phyloP scores from a whole-genome alignment of 2,888 invertebrate genomes.

The Seira musarum region DNA sequence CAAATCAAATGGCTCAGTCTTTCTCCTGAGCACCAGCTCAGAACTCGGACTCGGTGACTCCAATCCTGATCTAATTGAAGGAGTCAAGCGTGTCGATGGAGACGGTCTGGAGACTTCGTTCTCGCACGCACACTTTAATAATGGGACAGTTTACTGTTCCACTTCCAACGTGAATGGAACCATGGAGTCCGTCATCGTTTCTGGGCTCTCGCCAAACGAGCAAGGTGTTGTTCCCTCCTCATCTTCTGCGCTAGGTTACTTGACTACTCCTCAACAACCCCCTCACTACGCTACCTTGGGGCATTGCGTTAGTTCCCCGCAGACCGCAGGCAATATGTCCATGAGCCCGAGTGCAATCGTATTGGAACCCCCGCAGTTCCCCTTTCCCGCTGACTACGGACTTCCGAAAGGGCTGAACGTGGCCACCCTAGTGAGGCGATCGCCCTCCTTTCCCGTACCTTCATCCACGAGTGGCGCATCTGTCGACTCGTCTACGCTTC shows the following conservation, averaged over 20 bases:
- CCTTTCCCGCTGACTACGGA: constrained; percentile 84
- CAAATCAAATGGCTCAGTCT: constrained; percentile 69
- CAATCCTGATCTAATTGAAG: constrained; percentile 69
- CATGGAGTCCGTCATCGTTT: constrained; percentile 46
- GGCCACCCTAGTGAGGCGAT: constrained; percentile 62
- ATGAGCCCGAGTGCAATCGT: constrained; percentile 60
- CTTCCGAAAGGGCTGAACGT: constrained; percentile 76
- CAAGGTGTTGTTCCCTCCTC: constrained; percentile 48
- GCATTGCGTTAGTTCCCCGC: constrained; percentile 56
- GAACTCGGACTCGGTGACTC: constrained; percentile 68
- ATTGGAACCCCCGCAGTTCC: constrained; percentile 59
- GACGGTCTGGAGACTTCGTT: constrained; percentile 66
- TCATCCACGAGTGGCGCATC: constrained; percentile 9
- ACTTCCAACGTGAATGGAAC: constrained; percentile 43
- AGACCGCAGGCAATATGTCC: constrained; percentile 44
- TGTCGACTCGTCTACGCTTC: constrained; percentile 47
- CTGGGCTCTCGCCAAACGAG: constrained; percentile 29
- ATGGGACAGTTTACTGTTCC: constrained; percentile 60
- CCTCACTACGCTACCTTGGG: constrained; percentile 60
- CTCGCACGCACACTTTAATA: constrained; percentile 61
- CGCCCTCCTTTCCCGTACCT: constrained; percentile 61
- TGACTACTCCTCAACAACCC: constrained; percentile 48
- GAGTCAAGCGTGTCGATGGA: constrained; percentile 68
- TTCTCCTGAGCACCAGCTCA: constrained; percentile 68
- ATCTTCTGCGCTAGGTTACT: constrained; percentile 34